These are phyloP conservation scores for Nasonia giraulti DNA, from an alignment of 1,140 invertebrate genomes.

Conservation along the genomic window DNA sequence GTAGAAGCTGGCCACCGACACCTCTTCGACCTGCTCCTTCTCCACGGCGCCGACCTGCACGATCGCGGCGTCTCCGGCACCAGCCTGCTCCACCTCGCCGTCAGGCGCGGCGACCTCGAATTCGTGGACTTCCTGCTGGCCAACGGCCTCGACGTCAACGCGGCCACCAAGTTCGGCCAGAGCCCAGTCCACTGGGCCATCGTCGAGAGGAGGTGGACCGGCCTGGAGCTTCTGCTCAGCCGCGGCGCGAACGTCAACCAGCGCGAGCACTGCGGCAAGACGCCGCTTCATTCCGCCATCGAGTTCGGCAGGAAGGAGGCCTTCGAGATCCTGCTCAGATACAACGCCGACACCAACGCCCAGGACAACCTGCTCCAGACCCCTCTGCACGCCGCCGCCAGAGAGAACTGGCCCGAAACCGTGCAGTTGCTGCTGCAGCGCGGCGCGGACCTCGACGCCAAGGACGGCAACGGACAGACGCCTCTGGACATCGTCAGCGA, in stretches of 20 bases:
- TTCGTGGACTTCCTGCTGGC: not conserved
- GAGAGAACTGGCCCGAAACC: not conserved
- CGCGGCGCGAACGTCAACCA: conserved; percentile 36
- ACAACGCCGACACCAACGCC: conserved; percentile 24
- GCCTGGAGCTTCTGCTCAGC: not conserved
- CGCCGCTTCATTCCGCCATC: conserved; percentile 32
- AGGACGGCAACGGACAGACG: not conserved
- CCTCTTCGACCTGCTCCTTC: conserved; percentile 3
- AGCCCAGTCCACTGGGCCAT: not conserved
- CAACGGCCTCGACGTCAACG: not conserved
- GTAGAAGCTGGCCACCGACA: not conserved
- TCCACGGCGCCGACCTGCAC: not conserved
- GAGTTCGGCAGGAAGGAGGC: not conserved
- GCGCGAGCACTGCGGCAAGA: conserved; percentile 1
- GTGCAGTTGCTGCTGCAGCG: not conserved
- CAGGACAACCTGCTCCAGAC: not conserved
- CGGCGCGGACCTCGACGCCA: not conserved
- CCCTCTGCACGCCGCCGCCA: not conserved
- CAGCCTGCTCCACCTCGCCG: conserved; percentile 23
- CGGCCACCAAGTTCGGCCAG: not conserved
- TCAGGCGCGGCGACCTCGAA: not conserved
- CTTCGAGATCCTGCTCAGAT: not conserved
- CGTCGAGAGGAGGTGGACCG: not conserved
- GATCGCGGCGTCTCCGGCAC: not conserved
- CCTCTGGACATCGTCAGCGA: not conserved